phyloP scores from a whole-genome alignment of 1,140 invertebrate species.

The Scaptomyza montana region DNA sequence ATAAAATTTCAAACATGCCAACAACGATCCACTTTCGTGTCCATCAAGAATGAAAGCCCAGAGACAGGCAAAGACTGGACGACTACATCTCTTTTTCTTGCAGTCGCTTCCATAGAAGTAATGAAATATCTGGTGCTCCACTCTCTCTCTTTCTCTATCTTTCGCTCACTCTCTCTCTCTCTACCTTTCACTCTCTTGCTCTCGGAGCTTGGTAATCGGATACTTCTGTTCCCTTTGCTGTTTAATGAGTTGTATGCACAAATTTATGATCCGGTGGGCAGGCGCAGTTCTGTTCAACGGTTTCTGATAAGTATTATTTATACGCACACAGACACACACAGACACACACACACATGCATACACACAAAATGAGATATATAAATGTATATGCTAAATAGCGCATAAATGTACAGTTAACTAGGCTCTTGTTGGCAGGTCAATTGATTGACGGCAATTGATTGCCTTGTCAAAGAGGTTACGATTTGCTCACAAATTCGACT shows the following conservation, averaged over 20 bases:
- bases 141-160: constrained; percentile 4
- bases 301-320: constrained; percentile 19
- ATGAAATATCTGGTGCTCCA: constrained; percentile 13
- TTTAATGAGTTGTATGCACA: constrained; percentile 83
- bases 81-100: constrained; percentile 1
- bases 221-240: constrained; percentile 81
- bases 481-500: constrained; percentile 66
- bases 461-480: constrained; percentile 43
- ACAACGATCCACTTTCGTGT: constrained; percentile 75
- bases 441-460: constrained; percentile 76
- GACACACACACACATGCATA: not conserved
- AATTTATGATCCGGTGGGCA: constrained; percentile 82
- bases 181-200: not conserved
- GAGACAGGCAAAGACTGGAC: not conserved
- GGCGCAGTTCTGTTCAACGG: constrained; percentile 79
- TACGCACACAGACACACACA: not conserved
- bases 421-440: constrained; percentile 18
- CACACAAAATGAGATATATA: not conserved
- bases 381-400: constrained; percentile 11
- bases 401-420: constrained; percentile 37
- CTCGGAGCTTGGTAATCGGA: constrained; percentile 59
- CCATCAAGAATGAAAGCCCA: constrained; percentile 58
- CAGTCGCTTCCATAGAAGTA: constrained; percentile 56
- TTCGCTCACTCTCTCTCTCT: not conserved
- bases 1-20: constrained; percentile 82